A percentile compares a stretch with the other conserved stretches of the same genome.
Evolutionary conservation across 2,113 vertebrate species (phyloP).

Genomic region (Oostethus manadensis): DNA sequence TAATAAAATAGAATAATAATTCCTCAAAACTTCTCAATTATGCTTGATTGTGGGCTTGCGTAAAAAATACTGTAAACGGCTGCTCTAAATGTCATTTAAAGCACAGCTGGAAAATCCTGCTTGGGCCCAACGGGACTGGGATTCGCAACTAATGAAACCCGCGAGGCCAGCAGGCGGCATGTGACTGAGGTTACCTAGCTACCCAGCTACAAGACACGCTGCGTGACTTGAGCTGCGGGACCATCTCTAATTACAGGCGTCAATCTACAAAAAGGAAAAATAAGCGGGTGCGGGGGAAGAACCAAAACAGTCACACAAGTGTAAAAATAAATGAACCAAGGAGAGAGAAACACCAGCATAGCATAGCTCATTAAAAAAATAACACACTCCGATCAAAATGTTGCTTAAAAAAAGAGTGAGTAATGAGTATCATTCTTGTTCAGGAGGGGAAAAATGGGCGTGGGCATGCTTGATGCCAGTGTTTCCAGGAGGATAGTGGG

Average conservation of each 20-base stretch:
- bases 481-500: too few species aligned
- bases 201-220: constrained; percentile 50
- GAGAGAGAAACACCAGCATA: too few species aligned
- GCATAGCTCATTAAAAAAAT: too few species aligned
- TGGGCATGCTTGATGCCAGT: too few species aligned
- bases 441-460: too few species aligned
- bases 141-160: constrained; percentile 51
- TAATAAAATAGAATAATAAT: too few species aligned
- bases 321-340: neutral
- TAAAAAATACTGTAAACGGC: neutral
- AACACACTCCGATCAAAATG: too few species aligned
- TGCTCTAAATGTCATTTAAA: neutral
- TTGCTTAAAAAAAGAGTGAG: too few species aligned
- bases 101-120: constrained; percentile 13
- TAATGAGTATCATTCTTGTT: too few species aligned
- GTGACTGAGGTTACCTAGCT: constrained; percentile 57
- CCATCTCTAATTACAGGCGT: constrained; percentile 55
- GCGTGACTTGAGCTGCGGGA: constrained; percentile 35
- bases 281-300: neutral
- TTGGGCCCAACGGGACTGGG: constrained; percentile 25
- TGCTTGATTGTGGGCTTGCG: too few species aligned
- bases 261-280: constrained; percentile 10
- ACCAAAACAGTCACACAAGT: constrained; percentile 15
- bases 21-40: too few species aligned
- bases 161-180: constrained; percentile 29